A percentile compares a stretch with the other conserved stretches of the same genome.
Conservation (phyloP, 2,888 invertebrate genomes). For the Dasypolia templi region DNA sequence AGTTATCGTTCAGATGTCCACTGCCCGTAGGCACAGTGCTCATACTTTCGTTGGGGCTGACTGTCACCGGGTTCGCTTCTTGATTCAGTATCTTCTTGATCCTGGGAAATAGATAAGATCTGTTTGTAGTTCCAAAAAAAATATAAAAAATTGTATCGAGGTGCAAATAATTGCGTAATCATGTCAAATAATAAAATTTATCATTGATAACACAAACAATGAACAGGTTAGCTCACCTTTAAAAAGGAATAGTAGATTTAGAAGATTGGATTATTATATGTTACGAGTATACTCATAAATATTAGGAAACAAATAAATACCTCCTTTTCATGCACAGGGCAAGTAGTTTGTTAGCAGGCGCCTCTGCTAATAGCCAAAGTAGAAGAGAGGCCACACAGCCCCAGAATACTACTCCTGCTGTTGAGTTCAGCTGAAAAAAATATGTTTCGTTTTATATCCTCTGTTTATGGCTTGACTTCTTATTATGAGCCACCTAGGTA, state of each 20-base stretch:
- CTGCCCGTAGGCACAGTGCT: slow-evolving; percentile 46
- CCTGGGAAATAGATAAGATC: slow-evolving; percentile 13
- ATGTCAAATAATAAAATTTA: too few species aligned
- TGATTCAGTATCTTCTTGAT: slow-evolving; percentile 20
- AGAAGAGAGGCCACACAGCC: slow-evolving; percentile 85
- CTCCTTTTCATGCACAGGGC: slow-evolving; percentile 69
- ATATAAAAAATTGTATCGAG: background rate
- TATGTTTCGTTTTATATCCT: background rate
- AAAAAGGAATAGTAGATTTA: too few species aligned
- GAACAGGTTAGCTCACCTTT: too few species aligned
- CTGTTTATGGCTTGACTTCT: background rate
- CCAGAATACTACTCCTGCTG: slow-evolving; percentile 85
- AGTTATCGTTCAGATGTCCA: slow-evolving; percentile 73
- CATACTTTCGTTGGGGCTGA: slow-evolving; percentile 40
- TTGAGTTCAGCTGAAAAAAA: slow-evolving; percentile 81
- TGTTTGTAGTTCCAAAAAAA: background rate
- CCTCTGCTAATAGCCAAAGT: slow-evolving; percentile 89
- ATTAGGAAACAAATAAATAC: slow-evolving; percentile 63
- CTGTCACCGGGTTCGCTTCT: slow-evolving; percentile 16
- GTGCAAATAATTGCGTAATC: background rate
- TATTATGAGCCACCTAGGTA: background rate
- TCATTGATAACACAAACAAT: too few species aligned
- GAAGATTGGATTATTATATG: background rate
- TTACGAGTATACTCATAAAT: background rate
- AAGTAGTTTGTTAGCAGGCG: slow-evolving; percentile 89